Percentiles rank a stretch among this genome's conserved stretches.
phyloP scores from a whole-genome alignment of 1,140 invertebrate genomes.

The Drosophila oshimai region DNA sequence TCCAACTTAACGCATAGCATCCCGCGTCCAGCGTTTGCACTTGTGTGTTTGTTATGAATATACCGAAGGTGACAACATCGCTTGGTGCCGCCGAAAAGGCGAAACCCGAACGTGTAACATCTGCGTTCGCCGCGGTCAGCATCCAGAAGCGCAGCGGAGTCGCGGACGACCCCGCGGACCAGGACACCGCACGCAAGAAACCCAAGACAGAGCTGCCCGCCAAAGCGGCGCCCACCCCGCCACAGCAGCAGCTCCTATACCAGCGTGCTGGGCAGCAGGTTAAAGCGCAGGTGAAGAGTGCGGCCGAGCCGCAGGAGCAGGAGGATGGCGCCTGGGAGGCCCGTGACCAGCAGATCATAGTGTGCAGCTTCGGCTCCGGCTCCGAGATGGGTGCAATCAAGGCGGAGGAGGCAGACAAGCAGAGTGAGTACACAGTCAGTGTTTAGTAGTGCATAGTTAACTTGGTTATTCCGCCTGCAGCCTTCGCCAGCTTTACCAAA shows the following conservation, averaged over 20 bases:
- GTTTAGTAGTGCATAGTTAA: too few relatives aligned
- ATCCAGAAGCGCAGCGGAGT: constrained; percentile 67
- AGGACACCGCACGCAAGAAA: constrained; percentile 62
- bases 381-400: constrained; percentile 60
- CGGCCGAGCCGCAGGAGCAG: constrained; percentile 6
- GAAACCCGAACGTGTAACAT: constrained; percentile 74
- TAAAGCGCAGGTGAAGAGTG: constrained; percentile 6
- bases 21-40: constrained; percentile 27
- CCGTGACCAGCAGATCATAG: constrained; percentile 61
- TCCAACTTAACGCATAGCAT: constrained; percentile 21
- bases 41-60: constrained; percentile 73
- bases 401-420: constrained; percentile 62
- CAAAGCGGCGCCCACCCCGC: constrained; percentile 42
- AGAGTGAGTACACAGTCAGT: constrained; percentile 39
- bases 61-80: constrained; percentile 80
- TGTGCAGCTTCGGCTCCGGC: constrained; percentile 42
- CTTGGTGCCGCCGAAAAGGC: constrained; percentile 79
- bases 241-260: constrained; percentile 5
- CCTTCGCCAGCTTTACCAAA: constrained; percentile 71
- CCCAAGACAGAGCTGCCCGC: constrained; percentile 64
- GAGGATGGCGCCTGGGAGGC: constrained; percentile 35
- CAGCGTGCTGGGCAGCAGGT: constrained; percentile 7
- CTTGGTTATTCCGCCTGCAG: too few relatives aligned
- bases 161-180: constrained; percentile 42
- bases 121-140: constrained; percentile 51